Base-by-base conservation (phyloP, 2,113 vertebrate species). In the Galbula dea region DNA sequence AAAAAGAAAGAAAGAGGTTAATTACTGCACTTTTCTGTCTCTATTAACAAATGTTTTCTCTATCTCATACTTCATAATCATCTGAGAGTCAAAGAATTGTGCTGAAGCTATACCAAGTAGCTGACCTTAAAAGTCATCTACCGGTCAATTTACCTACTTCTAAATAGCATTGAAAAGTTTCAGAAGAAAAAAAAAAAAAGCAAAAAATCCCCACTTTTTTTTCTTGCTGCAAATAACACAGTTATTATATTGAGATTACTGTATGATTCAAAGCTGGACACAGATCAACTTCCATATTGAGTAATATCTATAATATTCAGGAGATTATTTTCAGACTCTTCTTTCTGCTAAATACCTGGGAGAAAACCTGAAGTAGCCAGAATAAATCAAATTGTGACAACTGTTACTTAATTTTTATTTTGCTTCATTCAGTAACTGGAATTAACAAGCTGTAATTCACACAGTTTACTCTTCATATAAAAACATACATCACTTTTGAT, bases 1-100 rank as follows among this genome's bases (percentile, higher is more conserved):
- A 97, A 79, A 24, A 96, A 87, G 93, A 94, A 93, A 97, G 71
- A 18, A 63, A 34, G 41, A 74, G 22, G 54, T 51, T 92, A 48
- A 61, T 77, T 9, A 80, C 11, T 12, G 34, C 49, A 43, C 90
- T 73, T 49, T 76, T 10, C 5, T 49, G 84, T 51, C 29, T 67
- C 29, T 76, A 41, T 62, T 51, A 89, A 48, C 17, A 75, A 61
- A 6, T 15, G 4, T 32, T 69, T 66, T 61, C 29, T 81, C 78
- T 22, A 63, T 71, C 29, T 48, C 37, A 37, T 27, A 30, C 17
- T 73, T 94, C 32, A 75, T 16, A 68, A 32, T 46, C 32, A 29
- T 45, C 30, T 74, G 22, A 37, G n/a, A 27, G 54, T 51, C 49
- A 68, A 76, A 89, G 36, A 89, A 66, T 10, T 55, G 13, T 76